phyloP scores from a whole-genome alignment of 2,113 vertebrate species.

The Dascyllus trimaculatus region DNA sequence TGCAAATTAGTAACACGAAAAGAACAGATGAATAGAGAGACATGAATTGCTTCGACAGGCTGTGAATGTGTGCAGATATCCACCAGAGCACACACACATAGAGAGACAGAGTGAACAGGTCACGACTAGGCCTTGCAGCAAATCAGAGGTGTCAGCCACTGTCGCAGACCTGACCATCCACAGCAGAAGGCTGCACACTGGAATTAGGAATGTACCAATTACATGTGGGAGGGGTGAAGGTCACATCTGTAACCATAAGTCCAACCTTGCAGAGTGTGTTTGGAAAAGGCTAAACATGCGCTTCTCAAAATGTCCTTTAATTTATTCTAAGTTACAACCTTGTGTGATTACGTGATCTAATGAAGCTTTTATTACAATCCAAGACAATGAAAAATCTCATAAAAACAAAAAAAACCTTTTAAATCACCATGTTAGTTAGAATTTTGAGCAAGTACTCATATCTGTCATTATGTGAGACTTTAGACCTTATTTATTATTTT shows the following conservation, averaged over 20 bases:
- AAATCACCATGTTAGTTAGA: neutral
- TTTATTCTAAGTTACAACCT: neutral
- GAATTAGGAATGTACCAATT: constrained; percentile 46
- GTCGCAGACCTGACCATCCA: constrained; percentile 31
- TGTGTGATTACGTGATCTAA: too few relatives aligned
- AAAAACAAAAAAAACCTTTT: neutral
- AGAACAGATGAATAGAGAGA: neutral
- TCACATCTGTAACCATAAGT: constrained; percentile 28
- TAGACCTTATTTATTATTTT: neutral
- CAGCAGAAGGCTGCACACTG: constrained; percentile 17
- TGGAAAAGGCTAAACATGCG: neutral
- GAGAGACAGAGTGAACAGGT: constrained; percentile 7
- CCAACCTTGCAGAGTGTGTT: neutral
- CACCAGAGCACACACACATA: neutral
- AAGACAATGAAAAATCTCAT: neutral
- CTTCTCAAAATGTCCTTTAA: neutral
- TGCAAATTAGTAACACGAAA: constrained; percentile 34
- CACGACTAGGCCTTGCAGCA: constrained; percentile 35
- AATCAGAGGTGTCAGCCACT: constrained; percentile 62
- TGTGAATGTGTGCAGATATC: constrained; percentile 1
- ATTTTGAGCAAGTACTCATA: neutral
- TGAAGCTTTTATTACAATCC: neutral
- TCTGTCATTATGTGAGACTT: neutral
- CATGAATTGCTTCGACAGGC: constrained; percentile 23
- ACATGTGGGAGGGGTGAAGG: constrained; percentile 48